Evolutionary conservation across 1,140 invertebrate genomes (phyloP).

Genomic region (Drosophila pallidifrons): DNA sequence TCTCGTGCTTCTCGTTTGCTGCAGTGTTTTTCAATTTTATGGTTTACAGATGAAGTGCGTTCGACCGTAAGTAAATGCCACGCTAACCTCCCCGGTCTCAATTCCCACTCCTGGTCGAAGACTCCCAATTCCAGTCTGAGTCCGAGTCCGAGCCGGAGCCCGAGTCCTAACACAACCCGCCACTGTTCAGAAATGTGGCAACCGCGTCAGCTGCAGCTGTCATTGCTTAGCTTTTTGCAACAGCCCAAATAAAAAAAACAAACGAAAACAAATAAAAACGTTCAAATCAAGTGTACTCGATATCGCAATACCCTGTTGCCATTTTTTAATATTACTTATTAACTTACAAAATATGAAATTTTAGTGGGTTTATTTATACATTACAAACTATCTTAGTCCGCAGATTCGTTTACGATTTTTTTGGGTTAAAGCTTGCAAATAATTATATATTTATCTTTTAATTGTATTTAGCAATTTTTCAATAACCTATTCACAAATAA

Average conservation of each 20-base stretch:
- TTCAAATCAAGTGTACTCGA: not conserved
- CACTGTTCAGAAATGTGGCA: slow-evolving; percentile 25
- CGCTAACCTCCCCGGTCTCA: slow-evolving; percentile 16
- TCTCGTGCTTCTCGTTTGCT: slow-evolving; percentile 19
- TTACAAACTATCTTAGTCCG: no score
- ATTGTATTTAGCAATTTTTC: no score
- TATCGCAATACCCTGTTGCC: not conserved
- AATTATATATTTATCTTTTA: no score
- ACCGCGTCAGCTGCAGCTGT: slow-evolving; percentile 76
- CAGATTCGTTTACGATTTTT: no score
- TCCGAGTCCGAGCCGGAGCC: no score
- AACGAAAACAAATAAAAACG: slow-evolving; percentile 5
- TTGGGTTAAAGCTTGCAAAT: no score
- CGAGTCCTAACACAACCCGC: no score
- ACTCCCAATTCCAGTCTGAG: not conserved
- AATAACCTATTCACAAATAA: no score
- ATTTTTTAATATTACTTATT: no score
- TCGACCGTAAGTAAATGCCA: slow-evolving; percentile 77
- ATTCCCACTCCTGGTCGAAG: not conserved
- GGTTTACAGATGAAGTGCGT: slow-evolving; percentile 82
- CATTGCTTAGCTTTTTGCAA: slow-evolving; percentile 77
- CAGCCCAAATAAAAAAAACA: slow-evolving; percentile 30
- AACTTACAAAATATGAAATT: no score
- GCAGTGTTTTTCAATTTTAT: slow-evolving; percentile 80
- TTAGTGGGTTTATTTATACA: no score